These are phyloP conservation scores for Pangasius mekongensis DNA, from an alignment of 2,797 vertebrate species.

Conservation along the genomic window DNA sequence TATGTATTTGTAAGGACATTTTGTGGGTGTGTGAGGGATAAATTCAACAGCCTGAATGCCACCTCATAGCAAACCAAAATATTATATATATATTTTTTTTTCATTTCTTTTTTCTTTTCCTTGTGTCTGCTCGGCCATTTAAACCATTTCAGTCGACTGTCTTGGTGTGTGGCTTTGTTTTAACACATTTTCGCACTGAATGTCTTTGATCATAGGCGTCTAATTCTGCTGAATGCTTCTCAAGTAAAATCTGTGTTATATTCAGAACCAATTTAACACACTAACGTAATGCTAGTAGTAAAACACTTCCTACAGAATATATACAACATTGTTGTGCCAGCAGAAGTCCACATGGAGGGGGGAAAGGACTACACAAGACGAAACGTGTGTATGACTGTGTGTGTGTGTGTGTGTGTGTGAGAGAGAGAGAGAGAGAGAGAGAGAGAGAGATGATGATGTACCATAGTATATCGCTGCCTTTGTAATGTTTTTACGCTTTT, in stretches of 20 bases:
- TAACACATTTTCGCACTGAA: slow-evolving; percentile 46
- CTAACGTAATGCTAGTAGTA: slow-evolving; percentile 50
- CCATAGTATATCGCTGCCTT: slow-evolving; percentile 21
- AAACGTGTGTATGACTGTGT: background rate
- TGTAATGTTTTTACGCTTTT: background rate
- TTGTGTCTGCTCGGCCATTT: background rate
- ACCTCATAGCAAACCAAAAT: slow-evolving; percentile 19
- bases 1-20: slow-evolving; percentile 30
- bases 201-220: slow-evolving; percentile 18
- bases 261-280: slow-evolving; percentile 37
- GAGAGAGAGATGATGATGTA: background rate
- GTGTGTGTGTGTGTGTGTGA: background rate
- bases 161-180: background rate
- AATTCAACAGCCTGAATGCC: slow-evolving; percentile 1
- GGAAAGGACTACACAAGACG: slow-evolving; percentile 1
- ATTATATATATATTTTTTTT: background rate
- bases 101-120: background rate
- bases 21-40: background rate
- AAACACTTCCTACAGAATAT: slow-evolving; percentile 55
- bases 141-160: background rate
- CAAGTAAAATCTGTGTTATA: background rate
- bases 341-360: slow-evolving; percentile 22
- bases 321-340: slow-evolving; percentile 57
- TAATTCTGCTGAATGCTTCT: background rate
- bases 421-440: too few species aligned